Base-by-base conservation (phyloP, 2,113 vertebrate genomes). In the Ovis canadensis region DNA sequence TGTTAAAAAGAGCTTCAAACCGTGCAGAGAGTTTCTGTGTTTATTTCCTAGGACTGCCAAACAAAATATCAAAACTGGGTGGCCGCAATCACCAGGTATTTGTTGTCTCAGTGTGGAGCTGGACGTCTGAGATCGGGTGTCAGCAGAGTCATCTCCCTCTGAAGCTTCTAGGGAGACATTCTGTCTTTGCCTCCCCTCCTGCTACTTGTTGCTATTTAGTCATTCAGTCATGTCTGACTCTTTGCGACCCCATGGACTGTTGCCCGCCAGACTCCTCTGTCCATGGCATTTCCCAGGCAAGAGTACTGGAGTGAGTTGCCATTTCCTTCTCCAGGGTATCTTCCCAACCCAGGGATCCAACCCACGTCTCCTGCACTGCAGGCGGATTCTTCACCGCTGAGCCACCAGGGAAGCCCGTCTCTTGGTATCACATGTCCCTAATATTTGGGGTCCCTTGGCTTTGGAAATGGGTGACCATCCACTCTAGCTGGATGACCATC, bases 101-200 rank as follows among this genome's bases (percentile, higher is more conserved):
- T 40, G 23, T 36, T 43, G 6, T 52, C n/a, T 90, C n/a, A 7
- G 10, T 13, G 5, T 80, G 59, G n/a, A 48, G n/a, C 81, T 16
- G 43, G 6, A 60, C 3, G 5, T n/a, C 48, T 52, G 19, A 78
- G 45, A 11, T 21, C 4, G 2, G 4, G 21, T 16, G 13, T 67
- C 21, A 25, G 3, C 27, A 43, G 74, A 50, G 5, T 16, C 7
- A 2, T 5, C 9, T 19, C 31, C 29, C 62, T 45, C 57, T 13
- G 17, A 7, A 3, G 13, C 40, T 11, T 50, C 52, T 1, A 10
- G 48, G n/a, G 9, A 5, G 2, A 85, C 31, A 2, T 0, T 17
- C 29, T 52, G 8, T 15, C 36, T 4, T 21, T 1, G 4, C 21
- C 1, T 45, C 5, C 25, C 12, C n/a, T 1, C 4, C 25, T 21